Evolutionary conservation across 1,140 invertebrate genomes (phyloP).

Genomic region (Papilio glaucus): DNA sequence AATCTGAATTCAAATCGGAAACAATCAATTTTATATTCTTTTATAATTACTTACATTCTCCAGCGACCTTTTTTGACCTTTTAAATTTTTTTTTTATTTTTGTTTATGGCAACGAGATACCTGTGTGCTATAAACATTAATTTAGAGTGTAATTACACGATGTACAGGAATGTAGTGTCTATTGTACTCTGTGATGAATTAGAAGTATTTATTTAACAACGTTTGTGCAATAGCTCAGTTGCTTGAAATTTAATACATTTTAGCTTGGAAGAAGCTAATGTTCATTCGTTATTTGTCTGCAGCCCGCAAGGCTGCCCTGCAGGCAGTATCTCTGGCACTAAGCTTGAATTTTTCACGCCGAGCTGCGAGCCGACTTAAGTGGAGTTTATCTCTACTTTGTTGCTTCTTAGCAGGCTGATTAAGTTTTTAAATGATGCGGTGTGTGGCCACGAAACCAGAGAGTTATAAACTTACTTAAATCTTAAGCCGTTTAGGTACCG

Average conservation of each 20-base stretch:
- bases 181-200: too few relatives aligned
- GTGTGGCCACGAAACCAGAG: not conserved
- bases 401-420: not conserved
- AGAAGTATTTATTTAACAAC: too few relatives aligned
- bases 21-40: too few relatives aligned
- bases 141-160: too few relatives aligned
- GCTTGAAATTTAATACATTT: not conserved
- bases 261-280: not conserved
- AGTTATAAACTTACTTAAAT: not conserved
- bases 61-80: too few relatives aligned
- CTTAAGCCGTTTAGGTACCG: not conserved
- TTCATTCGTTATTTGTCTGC: constrained; percentile 8
- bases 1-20: too few relatives aligned
- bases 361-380: not conserved
- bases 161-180: too few relatives aligned
- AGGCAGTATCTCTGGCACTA: not conserved
- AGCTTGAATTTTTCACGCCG: constrained; percentile 3
- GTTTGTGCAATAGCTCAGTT: too few relatives aligned
- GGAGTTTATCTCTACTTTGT: constrained; percentile 26
- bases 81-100: too few relatives aligned
- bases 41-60: too few relatives aligned
- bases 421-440: constrained; percentile 10
- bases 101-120: too few relatives aligned
- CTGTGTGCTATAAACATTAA: too few relatives aligned
- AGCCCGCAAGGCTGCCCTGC: not conserved